Percentiles rank a stretch among this genome's conserved stretches.
phyloP scores from a whole-genome alignment of 2,797 vertebrate genomes.

The Natrix natrix region DNA sequence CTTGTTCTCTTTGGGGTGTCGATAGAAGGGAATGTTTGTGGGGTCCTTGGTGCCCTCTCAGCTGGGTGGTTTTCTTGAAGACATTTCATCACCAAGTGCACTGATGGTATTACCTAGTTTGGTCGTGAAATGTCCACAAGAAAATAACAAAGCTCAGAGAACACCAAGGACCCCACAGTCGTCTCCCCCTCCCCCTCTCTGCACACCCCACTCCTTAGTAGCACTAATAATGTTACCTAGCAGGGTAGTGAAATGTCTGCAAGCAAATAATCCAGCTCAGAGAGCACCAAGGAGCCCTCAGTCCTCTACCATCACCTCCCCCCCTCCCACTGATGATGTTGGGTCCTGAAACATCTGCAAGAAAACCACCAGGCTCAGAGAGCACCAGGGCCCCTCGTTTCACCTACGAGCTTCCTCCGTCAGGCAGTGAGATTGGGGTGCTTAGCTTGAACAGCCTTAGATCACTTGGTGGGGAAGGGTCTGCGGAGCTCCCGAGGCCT shows the following conservation, averaged over 20 bases:
- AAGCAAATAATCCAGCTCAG: neutral
- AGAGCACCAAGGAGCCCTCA: no score
- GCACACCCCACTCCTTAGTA: no score
- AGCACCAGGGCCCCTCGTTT: no score
- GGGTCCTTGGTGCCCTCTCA: neutral
- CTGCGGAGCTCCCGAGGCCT: accelerated
- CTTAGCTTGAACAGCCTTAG: neutral
- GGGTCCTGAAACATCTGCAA: no score
- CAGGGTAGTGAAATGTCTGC: neutral
- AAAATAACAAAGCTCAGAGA: neutral
- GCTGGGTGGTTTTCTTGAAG: neutral
- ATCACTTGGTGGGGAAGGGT: no score
- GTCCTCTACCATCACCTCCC: no score
- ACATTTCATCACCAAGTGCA: neutral
- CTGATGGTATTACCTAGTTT: neutral
- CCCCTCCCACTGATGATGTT: no score
- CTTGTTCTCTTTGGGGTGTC: neutral
- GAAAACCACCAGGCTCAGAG: no score
- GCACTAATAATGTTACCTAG: neutral
- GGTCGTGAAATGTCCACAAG: neutral
- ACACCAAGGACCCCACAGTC: no score
- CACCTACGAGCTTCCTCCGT: no score
- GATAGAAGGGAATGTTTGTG: no score
- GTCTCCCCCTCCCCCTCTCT: no score
- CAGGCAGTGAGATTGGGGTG: neutral